Base-by-base conservation (phyloP, 1,140 invertebrate genomes). In the Ruditapes philippinarum region DNA sequence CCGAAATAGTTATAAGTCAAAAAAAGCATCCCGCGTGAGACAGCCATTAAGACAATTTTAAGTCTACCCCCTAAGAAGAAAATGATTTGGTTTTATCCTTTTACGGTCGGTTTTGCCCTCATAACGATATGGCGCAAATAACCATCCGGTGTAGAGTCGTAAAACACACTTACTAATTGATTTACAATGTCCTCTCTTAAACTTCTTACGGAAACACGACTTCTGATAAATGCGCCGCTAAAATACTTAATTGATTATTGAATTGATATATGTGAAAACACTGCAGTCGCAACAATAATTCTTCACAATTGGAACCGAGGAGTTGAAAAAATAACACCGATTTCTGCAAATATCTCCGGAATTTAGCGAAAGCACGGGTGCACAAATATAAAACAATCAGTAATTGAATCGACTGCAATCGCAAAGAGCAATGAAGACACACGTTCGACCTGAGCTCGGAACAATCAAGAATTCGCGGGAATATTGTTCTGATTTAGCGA, bases 221-320 rank as follows among this genome's bases (percentile, higher is more conserved):
- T 88, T 22, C 45, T 28, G 36, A 19, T 70, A 78, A 49, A 25
- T 88, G 31, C 36, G n/a, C 28, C 54, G 28, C 85, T 33, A 51
- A 31, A 54, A 31, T 54, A 25, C 57, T 70, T 80, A 80, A 88
- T 88, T 60, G 85, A 88, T 88, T 78, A 68, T 62, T 80, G 68
- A 88, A 88, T 88, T 88, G 85, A 88, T 88, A 65, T 88, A 88
- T 88, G 85, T 68, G 85, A 57, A 73, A 49, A 70, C 82, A n/a
- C 82, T 45, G 68, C 68, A 78, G 74, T 57, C 74, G 49, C 45
- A 31, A 49, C 28, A 78, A 78, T 78, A 36, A 51, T 57, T 78
- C 28, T 76, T 28, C 49, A 76, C 40, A 45, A 76, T 76, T 76
- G 25, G 73, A 76, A 51, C n/a, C 25, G 19, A 78, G 49, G 14